Evolutionary conservation across 1,140 invertebrate species (phyloP).

Genomic region (Oncopodura yosiiana): DNA sequence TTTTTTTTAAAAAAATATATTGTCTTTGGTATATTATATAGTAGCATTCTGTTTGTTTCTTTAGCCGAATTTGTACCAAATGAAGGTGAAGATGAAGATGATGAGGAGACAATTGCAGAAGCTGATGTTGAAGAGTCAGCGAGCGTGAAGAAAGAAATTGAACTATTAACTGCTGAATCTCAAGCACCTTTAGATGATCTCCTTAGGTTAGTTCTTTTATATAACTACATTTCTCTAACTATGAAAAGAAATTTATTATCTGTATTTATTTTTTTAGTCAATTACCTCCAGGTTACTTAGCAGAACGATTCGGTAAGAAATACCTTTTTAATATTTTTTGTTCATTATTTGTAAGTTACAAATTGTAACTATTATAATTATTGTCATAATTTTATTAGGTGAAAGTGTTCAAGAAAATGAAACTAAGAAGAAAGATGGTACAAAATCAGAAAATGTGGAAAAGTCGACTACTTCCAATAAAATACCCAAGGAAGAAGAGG

Average conservation of each 20-base stretch:
- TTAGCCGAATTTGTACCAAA: constrained; percentile 70
- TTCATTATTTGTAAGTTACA: not conserved
- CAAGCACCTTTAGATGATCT: constrained; percentile 69
- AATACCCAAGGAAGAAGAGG: constrained; percentile 9
- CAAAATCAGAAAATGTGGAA: constrained; percentile 43
- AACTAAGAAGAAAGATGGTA: constrained; percentile 5
- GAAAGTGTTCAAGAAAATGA: not conserved
- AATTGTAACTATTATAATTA: not conserved
- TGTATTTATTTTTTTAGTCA: constrained; percentile 73
- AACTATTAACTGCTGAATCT: constrained; percentile 77
- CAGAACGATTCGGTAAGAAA: constrained; percentile 42
- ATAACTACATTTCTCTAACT: no score
- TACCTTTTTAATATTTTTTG: not conserved
- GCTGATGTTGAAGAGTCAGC: constrained; percentile 63
- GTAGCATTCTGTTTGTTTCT: constrained; percentile 18
- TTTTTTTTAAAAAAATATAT: not conserved
- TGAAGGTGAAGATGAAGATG: constrained; percentile 69
- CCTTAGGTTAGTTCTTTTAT: no score
- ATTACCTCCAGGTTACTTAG: constrained; percentile 64
- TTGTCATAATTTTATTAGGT: not conserved
- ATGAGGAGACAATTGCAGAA: constrained; percentile 92
- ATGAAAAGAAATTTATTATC: constrained; percentile 13
- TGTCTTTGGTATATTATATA: not conserved
- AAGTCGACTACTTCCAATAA: constrained; percentile 35
- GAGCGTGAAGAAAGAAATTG: constrained; percentile 63